A percentile compares a stretch with the other conserved stretches of the same genome.
phyloP scores from a whole-genome alignment of 2,113 vertebrate genomes.

The Bettongia penicillata region DNA sequence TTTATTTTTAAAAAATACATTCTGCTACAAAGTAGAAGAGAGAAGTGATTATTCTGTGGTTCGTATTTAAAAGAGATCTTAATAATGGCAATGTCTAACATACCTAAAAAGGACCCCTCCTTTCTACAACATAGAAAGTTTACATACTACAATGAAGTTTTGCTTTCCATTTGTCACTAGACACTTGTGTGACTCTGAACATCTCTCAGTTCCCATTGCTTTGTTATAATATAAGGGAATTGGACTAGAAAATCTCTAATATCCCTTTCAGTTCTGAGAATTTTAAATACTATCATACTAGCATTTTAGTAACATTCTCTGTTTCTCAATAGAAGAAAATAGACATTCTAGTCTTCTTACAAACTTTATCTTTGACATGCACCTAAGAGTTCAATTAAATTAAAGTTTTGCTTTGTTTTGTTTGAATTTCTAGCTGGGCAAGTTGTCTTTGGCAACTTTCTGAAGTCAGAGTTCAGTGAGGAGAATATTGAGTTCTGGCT shows the following conservation, averaged over 20 bases:
- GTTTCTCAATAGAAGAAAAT: neutral
- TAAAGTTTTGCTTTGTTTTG: neutral
- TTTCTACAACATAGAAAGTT: neutral
- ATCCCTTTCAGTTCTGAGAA: neutral
- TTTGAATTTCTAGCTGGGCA: constrained; percentile 84
- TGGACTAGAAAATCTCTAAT: neutral
- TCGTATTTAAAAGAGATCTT: neutral
- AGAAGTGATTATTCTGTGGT: neutral
- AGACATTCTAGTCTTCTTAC: neutral
- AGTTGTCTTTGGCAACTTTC: constrained; percentile 88
- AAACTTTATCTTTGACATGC: neutral
- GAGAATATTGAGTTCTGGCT: constrained; percentile 97
- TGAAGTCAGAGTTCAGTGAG: constrained; percentile 94
- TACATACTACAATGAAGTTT: neutral
- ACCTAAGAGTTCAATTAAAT: constrained; percentile 1
- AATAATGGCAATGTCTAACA: neutral
- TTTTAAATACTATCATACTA: neutral
- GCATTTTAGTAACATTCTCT: neutral
- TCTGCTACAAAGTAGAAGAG: neutral
- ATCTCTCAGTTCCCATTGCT: neutral
- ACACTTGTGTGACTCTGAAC: neutral
- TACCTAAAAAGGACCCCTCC: neutral
- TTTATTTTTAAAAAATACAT: constrained; percentile 1
- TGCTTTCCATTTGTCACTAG: neutral
- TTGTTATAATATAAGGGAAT: neutral